These are phyloP conservation scores for Aporophyla nigra DNA, from an alignment of 2,888 invertebrate species.

Conservation along the genomic window DNA sequence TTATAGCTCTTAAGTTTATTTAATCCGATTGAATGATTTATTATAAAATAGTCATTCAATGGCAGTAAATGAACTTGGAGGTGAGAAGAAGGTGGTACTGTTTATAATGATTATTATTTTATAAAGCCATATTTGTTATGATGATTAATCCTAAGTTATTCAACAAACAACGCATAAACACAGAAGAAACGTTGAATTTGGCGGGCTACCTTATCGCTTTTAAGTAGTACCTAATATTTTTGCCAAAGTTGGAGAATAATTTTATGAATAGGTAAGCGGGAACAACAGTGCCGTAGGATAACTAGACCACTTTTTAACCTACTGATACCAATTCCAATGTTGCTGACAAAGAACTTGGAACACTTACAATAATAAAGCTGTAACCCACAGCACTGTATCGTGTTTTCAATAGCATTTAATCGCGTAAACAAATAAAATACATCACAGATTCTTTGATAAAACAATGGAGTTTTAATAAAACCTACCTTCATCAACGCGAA, in stretches of 20 bases:
- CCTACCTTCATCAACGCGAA: slow-evolving; percentile 95
- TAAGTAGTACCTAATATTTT: not conserved
- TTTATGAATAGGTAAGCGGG: not conserved
- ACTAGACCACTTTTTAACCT: slow-evolving; percentile 17
- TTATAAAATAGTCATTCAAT: too few species aligned
- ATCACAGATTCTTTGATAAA: slow-evolving; percentile 2
- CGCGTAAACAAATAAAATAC: slow-evolving; percentile 41
- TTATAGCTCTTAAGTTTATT: too few species aligned
- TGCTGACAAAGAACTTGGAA: slow-evolving; percentile 40
- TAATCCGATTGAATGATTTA: too few species aligned
- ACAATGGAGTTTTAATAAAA: slow-evolving; percentile 16
- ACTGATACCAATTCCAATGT: slow-evolving; percentile 24
- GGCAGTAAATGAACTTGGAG: too few species aligned
- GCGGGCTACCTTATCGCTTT: too few species aligned
- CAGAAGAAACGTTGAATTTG: too few species aligned
- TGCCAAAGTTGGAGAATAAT: not conserved
- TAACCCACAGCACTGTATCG: not conserved
- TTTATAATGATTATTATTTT: too few species aligned
- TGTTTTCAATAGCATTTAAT: slow-evolving; percentile 15
- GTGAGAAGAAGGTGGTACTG: too few species aligned
- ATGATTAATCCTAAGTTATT: too few species aligned
- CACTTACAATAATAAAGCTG: slow-evolving; percentile 19
- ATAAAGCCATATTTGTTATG: too few species aligned
- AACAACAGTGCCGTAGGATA: not conserved
- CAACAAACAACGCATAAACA: too few species aligned